A percentile compares a stretch with the other conserved stretches of the same genome.
These are phyloP conservation scores for Cantharis rufa DNA, from an alignment of 2,888 invertebrate species.

Conservation along the genomic window DNA sequence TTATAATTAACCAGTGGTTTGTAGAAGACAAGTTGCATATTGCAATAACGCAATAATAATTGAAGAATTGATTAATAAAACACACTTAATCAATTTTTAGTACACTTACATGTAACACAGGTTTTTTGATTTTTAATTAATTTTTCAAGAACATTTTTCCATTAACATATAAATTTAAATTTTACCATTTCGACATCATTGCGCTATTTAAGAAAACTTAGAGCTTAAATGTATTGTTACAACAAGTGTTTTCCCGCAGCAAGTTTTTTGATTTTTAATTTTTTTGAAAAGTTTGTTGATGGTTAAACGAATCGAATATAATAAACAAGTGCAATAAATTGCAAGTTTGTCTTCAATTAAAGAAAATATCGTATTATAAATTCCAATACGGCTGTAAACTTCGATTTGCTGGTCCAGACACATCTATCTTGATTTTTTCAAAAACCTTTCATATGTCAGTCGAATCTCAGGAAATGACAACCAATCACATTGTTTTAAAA, in stretches of 20 bases:
- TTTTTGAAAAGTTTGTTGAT: not conserved
- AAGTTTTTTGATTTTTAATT: not conserved
- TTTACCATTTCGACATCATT: no score
- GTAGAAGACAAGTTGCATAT: not conserved
- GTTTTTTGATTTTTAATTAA: not conserved
- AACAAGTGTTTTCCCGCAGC: not conserved
- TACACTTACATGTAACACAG: not conserved
- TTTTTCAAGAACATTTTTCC: not conserved
- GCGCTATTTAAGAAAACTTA: no score
- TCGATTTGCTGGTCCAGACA: constrained; percentile 32
- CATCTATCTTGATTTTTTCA: constrained; percentile 33
- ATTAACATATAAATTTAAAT: not conserved
- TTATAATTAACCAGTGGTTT: not conserved
- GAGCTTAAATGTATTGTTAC: no score
- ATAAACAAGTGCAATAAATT: constrained; percentile 14
- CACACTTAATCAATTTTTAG: not conserved
- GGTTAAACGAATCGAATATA: constrained; percentile 5
- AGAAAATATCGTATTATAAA: constrained; percentile 33
- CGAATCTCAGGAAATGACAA: constrained; percentile 22
- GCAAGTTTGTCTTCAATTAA: constrained; percentile 17
- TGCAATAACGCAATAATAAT: not conserved
- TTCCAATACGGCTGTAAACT: constrained; percentile 33
- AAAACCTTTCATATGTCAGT: constrained; percentile 19
- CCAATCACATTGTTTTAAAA: constrained; percentile 18
- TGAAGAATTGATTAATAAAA: not conserved